phyloP scores from a whole-genome alignment of 2,113 vertebrate species.

The Alligator mississippiensis region DNA sequence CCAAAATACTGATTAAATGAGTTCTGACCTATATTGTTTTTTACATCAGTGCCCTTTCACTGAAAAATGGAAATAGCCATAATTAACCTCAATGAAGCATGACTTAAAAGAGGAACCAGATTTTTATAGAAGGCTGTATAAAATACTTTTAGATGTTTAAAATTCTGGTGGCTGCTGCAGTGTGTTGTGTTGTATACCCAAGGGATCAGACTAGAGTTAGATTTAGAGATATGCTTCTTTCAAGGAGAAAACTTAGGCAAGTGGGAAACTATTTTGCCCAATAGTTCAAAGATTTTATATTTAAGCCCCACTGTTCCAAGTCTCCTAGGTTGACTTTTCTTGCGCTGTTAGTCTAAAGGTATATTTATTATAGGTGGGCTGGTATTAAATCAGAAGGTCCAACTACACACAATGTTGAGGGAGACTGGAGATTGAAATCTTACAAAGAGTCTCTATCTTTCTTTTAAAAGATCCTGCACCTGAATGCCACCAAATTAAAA shows the following conservation, averaged over 20 bases:
- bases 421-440: not conserved
- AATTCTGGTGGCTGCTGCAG: not conserved
- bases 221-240: conserved; percentile 1
- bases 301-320: not conserved
- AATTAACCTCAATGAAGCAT: conserved; percentile 34
- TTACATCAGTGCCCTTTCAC: conserved; percentile 45
- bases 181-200: not conserved
- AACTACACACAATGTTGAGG: not conserved
- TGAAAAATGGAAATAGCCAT: conserved; percentile 18
- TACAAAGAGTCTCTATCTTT: not conserved
- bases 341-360: not conserved
- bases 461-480: not conserved
- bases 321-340: not conserved
- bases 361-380: not conserved
- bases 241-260: not conserved
- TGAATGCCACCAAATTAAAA: not conserved
- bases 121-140: not conserved
- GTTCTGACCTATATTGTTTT: conserved; percentile 38
- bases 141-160: conserved; percentile 24
- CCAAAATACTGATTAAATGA: conserved; percentile 45
- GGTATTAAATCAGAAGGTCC: not conserved
- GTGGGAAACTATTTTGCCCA: not conserved
- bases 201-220: not conserved
- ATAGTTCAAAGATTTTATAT: not conserved
- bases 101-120: not conserved